Base-by-base conservation (phyloP, 37 sponge, comb jelly and placozoan genomes). In the Chondrilla cf. caribensis region DNA sequence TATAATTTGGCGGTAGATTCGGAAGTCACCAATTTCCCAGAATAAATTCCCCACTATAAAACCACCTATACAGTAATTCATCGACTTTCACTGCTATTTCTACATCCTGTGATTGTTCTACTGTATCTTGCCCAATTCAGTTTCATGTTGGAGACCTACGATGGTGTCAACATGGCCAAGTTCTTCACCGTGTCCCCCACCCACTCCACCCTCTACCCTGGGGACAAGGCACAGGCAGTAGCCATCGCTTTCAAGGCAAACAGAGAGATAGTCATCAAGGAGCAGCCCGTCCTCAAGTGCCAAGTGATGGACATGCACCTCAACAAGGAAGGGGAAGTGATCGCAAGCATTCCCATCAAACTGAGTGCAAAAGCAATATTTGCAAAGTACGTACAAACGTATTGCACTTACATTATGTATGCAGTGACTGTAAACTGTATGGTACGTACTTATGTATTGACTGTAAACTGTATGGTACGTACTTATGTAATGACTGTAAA, bases 331-430 rank as follows among this genome's bases (percentile, higher is more conserved):
- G 99, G 95, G 14, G 96, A 96, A 40, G 91, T 96, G 18, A 96
- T 98, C 28, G 99, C 99, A 22, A 89, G 87, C 77, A 96, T 98
- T 22, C 99, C 99, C 40, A 86, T 96, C 55, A 85, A 85, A 39
- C 51, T 98, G 29, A 86, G 85, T 65, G 97, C 93, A 33, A 91
- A 60, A 82, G 86, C 97, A 71, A 95, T 97, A 9, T 97, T 91
- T 75, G 84, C 96, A n/a, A 87, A 85, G 89, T 92, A 41, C 68
- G 84, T 82, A 11, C 29, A 24, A 18, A 21, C 47, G 76, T 39
- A 9, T 22, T 38, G 31, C 76, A 24, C 76, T 29, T 64, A 64
- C 32, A 29, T 6, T 22, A 19, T 24, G 3, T 19, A 31, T 31
- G 19, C 79, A 6, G 26, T 44, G 7, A 33, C 68, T 67, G 35